Evolutionary conservation across 2,888 invertebrate genomes (phyloP).

Genomic region (Epinotia brunnichana): DNA sequence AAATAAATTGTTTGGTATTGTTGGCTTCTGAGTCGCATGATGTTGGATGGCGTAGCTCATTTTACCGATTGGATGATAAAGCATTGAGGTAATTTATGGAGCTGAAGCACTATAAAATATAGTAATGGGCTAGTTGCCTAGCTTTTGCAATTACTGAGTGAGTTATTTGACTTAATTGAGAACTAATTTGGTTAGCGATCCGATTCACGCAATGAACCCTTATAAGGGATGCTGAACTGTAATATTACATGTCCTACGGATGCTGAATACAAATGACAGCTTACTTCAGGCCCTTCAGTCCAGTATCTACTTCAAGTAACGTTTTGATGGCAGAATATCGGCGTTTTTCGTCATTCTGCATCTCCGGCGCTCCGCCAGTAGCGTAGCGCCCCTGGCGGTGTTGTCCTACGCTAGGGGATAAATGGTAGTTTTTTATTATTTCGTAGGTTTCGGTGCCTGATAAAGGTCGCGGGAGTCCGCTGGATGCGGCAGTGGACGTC

Average conservation of each 20-base stretch:
- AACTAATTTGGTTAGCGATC: conserved; percentile 20
- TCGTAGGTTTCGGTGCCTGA: too few relatives aligned
- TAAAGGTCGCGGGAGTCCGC: too few relatives aligned
- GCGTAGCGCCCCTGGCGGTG: too few relatives aligned
- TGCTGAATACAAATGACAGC: conserved; percentile 15
- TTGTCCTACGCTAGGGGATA: too few relatives aligned
- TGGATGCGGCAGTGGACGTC: too few relatives aligned
- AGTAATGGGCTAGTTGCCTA: conserved; percentile 35
- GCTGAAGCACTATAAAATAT: conserved; percentile 31
- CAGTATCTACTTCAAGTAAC: too few relatives aligned
- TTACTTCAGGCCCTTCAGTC: neutral
- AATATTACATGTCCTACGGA: neutral
- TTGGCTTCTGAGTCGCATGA: conserved; percentile 47
- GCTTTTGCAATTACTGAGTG: conserved; percentile 38
- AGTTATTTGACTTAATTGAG: conserved; percentile 30
- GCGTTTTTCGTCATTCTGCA: too few relatives aligned
- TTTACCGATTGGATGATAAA: conserved; percentile 46
- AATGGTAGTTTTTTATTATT: too few relatives aligned
- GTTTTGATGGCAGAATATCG: too few relatives aligned
- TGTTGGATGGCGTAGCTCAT: conserved; percentile 43
- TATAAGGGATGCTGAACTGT: conserved; percentile 7
- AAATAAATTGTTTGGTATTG: conserved; percentile 49
- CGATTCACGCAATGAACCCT: conserved; percentile 16
- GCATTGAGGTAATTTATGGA: conserved; percentile 40
- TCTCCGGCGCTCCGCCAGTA: too few relatives aligned